phyloP scores from a whole-genome alignment of 2,113 vertebrate species.

The Cavia aperea region DNA sequence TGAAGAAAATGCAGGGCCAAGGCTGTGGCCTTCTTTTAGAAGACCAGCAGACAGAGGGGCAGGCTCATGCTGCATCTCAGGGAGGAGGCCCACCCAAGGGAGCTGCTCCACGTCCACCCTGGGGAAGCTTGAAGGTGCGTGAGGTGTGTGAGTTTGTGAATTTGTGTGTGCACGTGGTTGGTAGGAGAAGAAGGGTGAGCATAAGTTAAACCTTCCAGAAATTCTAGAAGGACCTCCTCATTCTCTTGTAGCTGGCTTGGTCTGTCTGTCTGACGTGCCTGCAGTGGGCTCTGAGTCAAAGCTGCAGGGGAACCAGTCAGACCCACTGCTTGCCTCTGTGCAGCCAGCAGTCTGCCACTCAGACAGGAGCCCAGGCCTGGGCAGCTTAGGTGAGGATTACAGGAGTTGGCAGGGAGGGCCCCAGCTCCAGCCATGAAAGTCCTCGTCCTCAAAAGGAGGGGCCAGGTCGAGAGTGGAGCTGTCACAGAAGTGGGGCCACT shows the following conservation, averaged over 20 bases:
- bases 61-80: neutral
- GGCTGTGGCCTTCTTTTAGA: neutral
- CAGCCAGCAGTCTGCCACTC: neutral
- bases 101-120: neutral
- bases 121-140: neutral
- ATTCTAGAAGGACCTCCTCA: neutral
- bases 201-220: neutral
- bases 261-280: rapidly evolving
- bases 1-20: neutral
- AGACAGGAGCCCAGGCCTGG: neutral
- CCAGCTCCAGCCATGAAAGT: neutral
- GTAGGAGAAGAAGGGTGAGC: neutral
- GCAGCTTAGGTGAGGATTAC: neutral
- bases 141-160: neutral
- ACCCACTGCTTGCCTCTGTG: neutral
- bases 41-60: neutral
- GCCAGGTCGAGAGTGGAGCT: neutral
- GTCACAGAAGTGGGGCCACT: neutral
- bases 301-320: neutral
- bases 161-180: too few species aligned
- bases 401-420: neutral
- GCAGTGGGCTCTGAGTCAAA: neutral
- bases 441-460: neutral
- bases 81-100: neutral
- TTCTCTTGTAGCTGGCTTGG: neutral